Conservation (phyloP, 2,113 vertebrate genomes). For the Platysternon megacephalum region DNA sequence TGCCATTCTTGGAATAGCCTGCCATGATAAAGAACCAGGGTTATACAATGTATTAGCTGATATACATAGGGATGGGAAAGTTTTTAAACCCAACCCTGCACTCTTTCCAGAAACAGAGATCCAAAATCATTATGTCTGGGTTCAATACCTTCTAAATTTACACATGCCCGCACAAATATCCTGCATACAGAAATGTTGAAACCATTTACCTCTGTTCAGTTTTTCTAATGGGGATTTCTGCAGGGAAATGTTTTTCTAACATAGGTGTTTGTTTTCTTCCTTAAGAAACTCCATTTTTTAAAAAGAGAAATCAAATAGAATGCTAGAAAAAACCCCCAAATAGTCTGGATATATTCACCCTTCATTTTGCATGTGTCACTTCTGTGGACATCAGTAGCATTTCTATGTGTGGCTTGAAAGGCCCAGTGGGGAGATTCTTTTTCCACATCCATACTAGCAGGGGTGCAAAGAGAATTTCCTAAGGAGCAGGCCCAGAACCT, state of each 20-base stretch:
- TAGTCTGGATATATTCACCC: neutral
- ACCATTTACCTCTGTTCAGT: neutral
- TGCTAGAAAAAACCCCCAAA: rapidly evolving
- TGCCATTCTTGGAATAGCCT: neutral
- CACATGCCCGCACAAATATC: neutral
- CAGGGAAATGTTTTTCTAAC: neutral
- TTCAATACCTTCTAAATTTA: neutral
- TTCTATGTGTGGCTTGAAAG: neutral
- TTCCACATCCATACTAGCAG: neutral
- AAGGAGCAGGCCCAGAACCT: neutral
- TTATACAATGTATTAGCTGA: neutral
- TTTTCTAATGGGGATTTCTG: neutral
- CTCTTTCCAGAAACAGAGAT: neutral
- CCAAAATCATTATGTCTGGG: neutral
- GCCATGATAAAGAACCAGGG: neutral
- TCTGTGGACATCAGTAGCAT: neutral
- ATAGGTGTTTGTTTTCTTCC: rapidly evolving
- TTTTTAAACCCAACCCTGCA: neutral
- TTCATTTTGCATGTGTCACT: neutral
- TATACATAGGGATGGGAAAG: neutral
- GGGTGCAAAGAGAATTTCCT: neutral
- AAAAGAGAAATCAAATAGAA: neutral
- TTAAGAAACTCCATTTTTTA: neutral
- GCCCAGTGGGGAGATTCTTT: neutral
- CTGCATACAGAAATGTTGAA: neutral